Conservation (phyloP, 2,113 vertebrate genomes). For the Tragelaphus buxtoni region DNA sequence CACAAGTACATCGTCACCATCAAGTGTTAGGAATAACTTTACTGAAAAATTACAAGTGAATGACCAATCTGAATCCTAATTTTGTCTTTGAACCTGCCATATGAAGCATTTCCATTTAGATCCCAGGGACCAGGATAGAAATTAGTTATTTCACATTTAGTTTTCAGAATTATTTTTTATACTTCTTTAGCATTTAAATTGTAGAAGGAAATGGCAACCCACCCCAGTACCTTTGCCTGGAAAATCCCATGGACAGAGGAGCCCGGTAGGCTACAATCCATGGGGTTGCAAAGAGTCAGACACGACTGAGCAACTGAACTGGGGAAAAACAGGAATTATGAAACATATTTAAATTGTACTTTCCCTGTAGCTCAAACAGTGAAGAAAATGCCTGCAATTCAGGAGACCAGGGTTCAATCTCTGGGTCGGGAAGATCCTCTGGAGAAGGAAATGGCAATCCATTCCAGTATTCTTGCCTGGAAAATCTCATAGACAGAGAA, state of each 20-base stretch:
- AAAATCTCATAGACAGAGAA: neutral
- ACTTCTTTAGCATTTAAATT: neutral
- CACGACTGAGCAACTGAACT: neutral
- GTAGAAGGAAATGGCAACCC: too few relatives aligned
- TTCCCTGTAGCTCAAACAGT: neutral
- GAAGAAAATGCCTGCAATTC: neutral
- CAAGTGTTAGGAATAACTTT: slow-evolving; percentile 57
- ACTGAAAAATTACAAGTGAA: slow-evolving; percentile 10
- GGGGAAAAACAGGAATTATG: neutral
- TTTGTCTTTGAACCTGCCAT: neutral
- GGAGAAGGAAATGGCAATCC: neutral
- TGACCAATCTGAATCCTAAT: neutral
- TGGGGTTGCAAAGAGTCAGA: rapidly evolving
- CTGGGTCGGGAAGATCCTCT: neutral
- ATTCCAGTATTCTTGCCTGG: neutral
- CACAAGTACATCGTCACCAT: slow-evolving; percentile 49
- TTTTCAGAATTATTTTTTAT: neutral
- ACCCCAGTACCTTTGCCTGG: too few relatives aligned
- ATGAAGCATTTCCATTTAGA: neutral
- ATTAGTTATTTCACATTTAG: neutral
- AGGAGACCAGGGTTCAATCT: neutral
- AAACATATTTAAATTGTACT: slow-evolving; percentile 1
- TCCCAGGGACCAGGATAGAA: neutral
- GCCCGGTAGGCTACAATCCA: too few relatives aligned
- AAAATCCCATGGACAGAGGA: too few relatives aligned